Conservation (phyloP, 1,140 invertebrate species). For the Brachystomella parvula region DNA sequence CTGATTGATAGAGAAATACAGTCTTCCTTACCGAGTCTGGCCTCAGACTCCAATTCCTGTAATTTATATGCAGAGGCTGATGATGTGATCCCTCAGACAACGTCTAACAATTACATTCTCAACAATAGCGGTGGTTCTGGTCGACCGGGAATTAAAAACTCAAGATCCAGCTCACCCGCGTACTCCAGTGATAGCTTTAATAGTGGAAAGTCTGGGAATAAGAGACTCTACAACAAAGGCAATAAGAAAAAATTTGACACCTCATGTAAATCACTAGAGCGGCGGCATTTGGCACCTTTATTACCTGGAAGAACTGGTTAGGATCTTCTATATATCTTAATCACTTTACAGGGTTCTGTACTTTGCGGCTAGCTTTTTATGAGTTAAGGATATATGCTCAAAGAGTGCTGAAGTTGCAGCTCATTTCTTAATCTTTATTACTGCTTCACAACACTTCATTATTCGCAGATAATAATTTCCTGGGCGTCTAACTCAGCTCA, state of each 20-base stretch:
- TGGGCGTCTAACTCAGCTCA: background rate
- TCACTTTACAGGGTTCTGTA: too few relatives aligned
- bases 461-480: background rate
- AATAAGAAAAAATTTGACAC: slow-evolving; percentile 37
- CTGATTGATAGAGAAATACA: slow-evolving; percentile 47
- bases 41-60: slow-evolving; percentile 38
- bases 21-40: slow-evolving; percentile 47
- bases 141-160: slow-evolving; percentile 29
- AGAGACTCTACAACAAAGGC: slow-evolving; percentile 35
- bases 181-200: slow-evolving; percentile 39
- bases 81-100: slow-evolving; percentile 31
- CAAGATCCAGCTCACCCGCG: slow-evolving; percentile 36
- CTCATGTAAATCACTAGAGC: slow-evolving; percentile 36
- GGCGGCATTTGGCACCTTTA: slow-evolving; percentile 35
- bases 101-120: slow-evolving; percentile 27
- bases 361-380: background rate
- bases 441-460: background rate
- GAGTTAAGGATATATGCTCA: background rate
- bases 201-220: slow-evolving; percentile 38
- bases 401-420: background rate
- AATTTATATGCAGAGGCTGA: slow-evolving; percentile 37
- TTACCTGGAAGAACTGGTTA: slow-evolving; percentile 36
- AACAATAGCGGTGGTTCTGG: slow-evolving; percentile 19
- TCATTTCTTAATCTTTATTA: background rate
- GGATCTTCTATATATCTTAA: slow-evolving; percentile 6